phyloP scores from a whole-genome alignment of 2,888 invertebrate species.

The Zhengitettix transpicula region DNA sequence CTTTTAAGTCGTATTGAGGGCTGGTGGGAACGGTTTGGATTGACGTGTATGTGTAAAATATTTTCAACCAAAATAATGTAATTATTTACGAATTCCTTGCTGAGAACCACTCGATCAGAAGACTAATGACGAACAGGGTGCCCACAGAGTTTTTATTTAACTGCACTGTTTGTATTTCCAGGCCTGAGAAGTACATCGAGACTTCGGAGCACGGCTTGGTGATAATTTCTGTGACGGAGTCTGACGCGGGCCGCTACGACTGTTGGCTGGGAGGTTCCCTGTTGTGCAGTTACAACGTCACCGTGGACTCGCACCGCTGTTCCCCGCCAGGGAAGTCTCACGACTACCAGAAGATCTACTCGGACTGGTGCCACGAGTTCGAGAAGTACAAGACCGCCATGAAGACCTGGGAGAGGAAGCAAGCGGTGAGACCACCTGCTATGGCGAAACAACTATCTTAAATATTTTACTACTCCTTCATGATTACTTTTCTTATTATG shows the following conservation, averaged over 20 bases:
- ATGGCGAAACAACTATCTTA: neutral
- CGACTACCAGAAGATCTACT: constrained; percentile 89
- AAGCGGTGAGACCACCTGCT: constrained; percentile 34
- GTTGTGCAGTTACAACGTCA: constrained; percentile 80
- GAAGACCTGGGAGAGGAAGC: constrained; percentile 90
- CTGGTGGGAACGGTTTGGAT: no score
- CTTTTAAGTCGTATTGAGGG: no score
- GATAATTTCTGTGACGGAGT: constrained; percentile 75
- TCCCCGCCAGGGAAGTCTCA: constrained; percentile 79
- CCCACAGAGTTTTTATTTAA: neutral
- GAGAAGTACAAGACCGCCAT: constrained; percentile 92
- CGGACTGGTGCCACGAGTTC: constrained; percentile 97
- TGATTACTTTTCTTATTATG: no score
- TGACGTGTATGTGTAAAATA: no score
- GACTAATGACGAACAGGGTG: neutral
- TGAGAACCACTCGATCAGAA: no score
- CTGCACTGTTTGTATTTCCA: constrained; percentile 19
- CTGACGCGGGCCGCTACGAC: constrained; percentile 81
- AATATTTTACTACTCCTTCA: no score
- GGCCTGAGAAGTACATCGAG: constrained; percentile 83
- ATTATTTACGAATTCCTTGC: no score
- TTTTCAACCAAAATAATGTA: no score
- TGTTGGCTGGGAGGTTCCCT: constrained; percentile 79
- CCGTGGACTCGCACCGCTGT: constrained; percentile 85
- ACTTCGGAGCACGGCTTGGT: constrained; percentile 84